Percentiles rank a stretch among this genome's conserved stretches.
Conservation (phyloP, 1,140 invertebrate genomes). For the Bombus breviceps region DNA sequence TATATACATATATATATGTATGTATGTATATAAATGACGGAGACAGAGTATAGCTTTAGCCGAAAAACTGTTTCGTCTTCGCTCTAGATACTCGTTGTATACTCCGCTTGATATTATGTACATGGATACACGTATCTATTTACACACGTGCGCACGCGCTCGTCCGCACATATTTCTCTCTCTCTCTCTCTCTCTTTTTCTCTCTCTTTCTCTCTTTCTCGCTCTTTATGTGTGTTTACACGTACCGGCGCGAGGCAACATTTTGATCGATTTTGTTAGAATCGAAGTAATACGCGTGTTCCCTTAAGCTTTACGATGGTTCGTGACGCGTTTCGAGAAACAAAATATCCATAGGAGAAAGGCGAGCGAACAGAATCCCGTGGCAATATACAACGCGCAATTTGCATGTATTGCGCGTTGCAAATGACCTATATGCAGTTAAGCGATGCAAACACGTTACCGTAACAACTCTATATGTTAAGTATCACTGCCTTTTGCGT, state of each 20-base stretch:
- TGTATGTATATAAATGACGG: neutral
- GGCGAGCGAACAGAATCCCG: neutral
- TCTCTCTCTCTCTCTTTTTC: neutral
- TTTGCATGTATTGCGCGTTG: slow-evolving; percentile 63
- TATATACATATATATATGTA: no score
- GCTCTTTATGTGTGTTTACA: neutral
- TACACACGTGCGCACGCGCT: neutral
- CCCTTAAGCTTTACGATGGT: neutral
- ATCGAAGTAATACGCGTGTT: neutral
- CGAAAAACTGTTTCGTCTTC: neutral
- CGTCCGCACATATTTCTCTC: neutral
- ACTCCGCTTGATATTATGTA: slow-evolving; percentile 7
- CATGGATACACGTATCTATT: slow-evolving; percentile 17
- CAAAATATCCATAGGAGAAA: neutral
- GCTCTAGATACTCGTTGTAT: neutral
- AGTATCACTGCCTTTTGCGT: slow-evolving; percentile 40
- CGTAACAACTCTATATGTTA: slow-evolving; percentile 16
- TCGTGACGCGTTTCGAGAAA: neutral
- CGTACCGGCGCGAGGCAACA: neutral
- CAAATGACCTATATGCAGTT: slow-evolving; percentile 13
- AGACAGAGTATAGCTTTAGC: neutral
- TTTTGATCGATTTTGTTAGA: slow-evolving; percentile 1
- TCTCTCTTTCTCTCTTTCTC: neutral
- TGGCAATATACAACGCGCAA: slow-evolving; percentile 23
- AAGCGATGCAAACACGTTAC: slow-evolving; percentile 27